A percentile compares a stretch with the other conserved stretches of the same genome.
Evolutionary conservation across 2,113 vertebrate genomes (phyloP).

Genomic region (Centropus unirufus): DNA sequence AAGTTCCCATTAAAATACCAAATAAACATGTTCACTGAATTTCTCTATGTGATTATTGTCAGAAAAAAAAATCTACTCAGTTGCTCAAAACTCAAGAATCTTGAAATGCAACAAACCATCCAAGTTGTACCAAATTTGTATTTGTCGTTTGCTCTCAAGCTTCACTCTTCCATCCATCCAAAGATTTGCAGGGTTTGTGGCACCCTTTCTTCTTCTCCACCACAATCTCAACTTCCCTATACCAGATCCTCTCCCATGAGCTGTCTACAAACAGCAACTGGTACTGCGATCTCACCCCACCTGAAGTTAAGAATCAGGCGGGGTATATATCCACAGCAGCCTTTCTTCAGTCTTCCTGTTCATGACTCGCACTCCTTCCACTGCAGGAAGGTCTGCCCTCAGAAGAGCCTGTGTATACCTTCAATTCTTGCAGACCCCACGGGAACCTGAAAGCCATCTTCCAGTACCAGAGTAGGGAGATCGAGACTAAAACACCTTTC

Average conservation of each 20-base stretch:
- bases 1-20: neutral
- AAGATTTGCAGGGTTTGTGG: neutral
- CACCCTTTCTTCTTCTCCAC: neutral
- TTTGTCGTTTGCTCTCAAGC: neutral
- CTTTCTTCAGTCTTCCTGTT: neutral
- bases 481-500: rapidly evolving
- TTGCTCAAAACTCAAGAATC: neutral
- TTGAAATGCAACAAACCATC: neutral
- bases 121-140: neutral
- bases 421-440: neutral
- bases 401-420: neutral
- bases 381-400: neutral
- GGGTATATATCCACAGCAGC: neutral
- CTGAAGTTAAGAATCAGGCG: neutral
- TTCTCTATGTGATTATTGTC: neutral
- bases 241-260: neutral
- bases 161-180: neutral
- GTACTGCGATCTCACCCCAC: neutral
- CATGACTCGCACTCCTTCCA: neutral
- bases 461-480: neutral
- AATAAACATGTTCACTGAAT: neutral
- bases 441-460: neutral
- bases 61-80: neutral
- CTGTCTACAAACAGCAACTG: neutral
- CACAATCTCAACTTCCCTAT: neutral